Percentiles rank a stretch among this genome's conserved stretches.
Evolutionary conservation across 2,797 vertebrate species (phyloP).

Genomic region (Poeciliopsis presidionis): DNA sequence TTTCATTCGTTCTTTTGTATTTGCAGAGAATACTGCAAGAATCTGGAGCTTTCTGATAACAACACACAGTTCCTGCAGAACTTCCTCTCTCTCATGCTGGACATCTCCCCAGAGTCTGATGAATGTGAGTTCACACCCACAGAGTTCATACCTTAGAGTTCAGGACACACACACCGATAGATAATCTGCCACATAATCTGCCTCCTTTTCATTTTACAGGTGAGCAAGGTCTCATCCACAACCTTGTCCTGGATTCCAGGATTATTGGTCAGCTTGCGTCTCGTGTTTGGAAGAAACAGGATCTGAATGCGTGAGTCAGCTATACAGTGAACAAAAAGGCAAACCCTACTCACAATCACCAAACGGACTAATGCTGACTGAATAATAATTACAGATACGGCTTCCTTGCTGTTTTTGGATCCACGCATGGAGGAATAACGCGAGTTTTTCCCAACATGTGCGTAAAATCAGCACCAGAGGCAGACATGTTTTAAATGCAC

Average conservation of each 20-base stretch:
- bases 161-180: not conserved
- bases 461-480: conserved; percentile 66
- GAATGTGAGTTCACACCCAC: conserved; percentile 85
- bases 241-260: conserved; percentile 94
- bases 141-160: conserved; percentile 2
- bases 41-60: conserved; percentile 94
- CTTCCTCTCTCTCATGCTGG: conserved; percentile 97
- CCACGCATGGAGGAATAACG: conserved; percentile 96
- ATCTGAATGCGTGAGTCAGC: conserved; percentile 90
- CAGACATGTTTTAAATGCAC: not conserved
- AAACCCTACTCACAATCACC: not conserved
- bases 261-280: conserved; percentile 94
- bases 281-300: conserved; percentile 93
- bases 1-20: conserved; percentile 26
- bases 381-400: conserved; percentile 85
- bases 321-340: not conserved
- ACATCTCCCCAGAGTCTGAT: conserved; percentile 95
- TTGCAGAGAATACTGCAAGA: conserved; percentile 95
- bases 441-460: conserved; percentile 95
- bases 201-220: conserved; percentile 75
- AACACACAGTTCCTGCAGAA: conserved; percentile 98
- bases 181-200: conserved; percentile 13
- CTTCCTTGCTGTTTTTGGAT: conserved; percentile 93
- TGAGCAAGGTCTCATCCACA: conserved; percentile 94
- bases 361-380: not conserved